Evolutionary conservation across 2,888 invertebrate species (phyloP).

Genomic region (Microdon myrmicae): DNA sequence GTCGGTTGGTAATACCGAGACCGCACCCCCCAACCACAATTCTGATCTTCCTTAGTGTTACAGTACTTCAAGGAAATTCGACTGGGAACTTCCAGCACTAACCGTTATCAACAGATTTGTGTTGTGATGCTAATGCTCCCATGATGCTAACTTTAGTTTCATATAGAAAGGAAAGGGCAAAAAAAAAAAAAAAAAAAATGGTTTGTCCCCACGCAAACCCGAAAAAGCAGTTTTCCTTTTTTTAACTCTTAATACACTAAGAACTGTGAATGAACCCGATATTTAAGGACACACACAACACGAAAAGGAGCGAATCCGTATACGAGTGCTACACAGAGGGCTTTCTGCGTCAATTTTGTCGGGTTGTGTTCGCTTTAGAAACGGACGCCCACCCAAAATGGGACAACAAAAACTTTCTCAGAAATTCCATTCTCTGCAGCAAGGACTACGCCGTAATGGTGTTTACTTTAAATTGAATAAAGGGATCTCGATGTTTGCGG

Average conservation of each 20-base stretch:
- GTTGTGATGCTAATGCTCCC: conserved; percentile 48
- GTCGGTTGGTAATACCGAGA: conserved; percentile 25
- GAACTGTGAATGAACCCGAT: conserved; percentile 40
- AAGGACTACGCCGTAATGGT: conserved; percentile 34
- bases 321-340: conserved; percentile 20
- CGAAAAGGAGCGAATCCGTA: conserved; percentile 4
- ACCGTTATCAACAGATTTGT: conserved; percentile 52
- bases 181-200: conserved; percentile 21
- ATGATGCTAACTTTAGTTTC: conserved; percentile 43
- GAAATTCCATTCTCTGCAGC: conserved; percentile 35
- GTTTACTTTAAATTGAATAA: conserved; percentile 52
- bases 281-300: conserved; percentile 42
- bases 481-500: conserved; percentile 49
- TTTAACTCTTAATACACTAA: conserved; percentile 45
- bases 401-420: conserved; percentile 26
- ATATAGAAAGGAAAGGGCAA: conserved; percentile 32
- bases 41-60: conserved; percentile 13
- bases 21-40: conserved; percentile 3
- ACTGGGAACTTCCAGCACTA: conserved; percentile 39
- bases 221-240: too few species aligned
- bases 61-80: conserved; percentile 16
- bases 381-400: conserved; percentile 4
- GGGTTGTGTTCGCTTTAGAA: conserved; percentile 8
- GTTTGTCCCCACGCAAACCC: too few species aligned
- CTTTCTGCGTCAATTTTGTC: background rate